phyloP scores from a whole-genome alignment of 2,888 invertebrate genomes.

The Cerastis leucographa region DNA sequence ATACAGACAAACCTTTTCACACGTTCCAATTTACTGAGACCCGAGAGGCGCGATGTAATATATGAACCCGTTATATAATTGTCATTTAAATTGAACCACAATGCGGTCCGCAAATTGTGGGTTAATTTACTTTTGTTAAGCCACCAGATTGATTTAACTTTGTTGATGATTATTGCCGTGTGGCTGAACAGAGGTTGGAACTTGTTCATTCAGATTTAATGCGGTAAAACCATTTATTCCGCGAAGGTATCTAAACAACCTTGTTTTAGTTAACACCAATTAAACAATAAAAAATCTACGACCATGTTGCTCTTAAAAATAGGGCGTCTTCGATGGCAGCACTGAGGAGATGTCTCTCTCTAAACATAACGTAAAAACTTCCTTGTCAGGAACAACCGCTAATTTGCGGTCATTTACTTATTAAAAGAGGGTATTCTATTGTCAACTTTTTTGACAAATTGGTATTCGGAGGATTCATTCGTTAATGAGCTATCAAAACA shows the following conservation, averaged over 20 bases:
- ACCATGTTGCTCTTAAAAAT: neutral
- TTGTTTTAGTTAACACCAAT: neutral
- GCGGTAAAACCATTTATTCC: slow-evolving; percentile 15
- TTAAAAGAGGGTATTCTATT: too few species aligned
- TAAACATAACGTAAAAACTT: too few species aligned
- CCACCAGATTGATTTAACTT: slow-evolving; percentile 58
- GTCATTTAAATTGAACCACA: slow-evolving; percentile 65
- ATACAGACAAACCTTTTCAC: slow-evolving; percentile 65
- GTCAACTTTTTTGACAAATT: too few species aligned
- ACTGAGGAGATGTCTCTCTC: too few species aligned
- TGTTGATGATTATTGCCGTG: slow-evolving; percentile 53
- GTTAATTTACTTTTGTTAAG: slow-evolving; percentile 61
- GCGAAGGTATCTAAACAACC: neutral
- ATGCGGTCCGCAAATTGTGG: slow-evolving; percentile 39
- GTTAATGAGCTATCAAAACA: too few species aligned
- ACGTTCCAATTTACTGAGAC: slow-evolving; percentile 69
- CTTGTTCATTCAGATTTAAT: slow-evolving; percentile 5
- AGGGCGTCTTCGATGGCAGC: neutral
- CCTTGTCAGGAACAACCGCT: too few species aligned
- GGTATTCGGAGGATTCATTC: too few species aligned
- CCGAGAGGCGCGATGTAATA: slow-evolving; percentile 63
- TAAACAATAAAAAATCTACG: neutral
- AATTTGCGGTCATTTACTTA: too few species aligned
- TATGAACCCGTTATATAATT: slow-evolving; percentile 71
- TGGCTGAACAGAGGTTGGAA: slow-evolving; percentile 12